Evolutionary conservation across 2,113 vertebrate genomes (phyloP), one percentile per base, ranked within the genome.

Genomic region (Turdus rufiventris): DNA sequence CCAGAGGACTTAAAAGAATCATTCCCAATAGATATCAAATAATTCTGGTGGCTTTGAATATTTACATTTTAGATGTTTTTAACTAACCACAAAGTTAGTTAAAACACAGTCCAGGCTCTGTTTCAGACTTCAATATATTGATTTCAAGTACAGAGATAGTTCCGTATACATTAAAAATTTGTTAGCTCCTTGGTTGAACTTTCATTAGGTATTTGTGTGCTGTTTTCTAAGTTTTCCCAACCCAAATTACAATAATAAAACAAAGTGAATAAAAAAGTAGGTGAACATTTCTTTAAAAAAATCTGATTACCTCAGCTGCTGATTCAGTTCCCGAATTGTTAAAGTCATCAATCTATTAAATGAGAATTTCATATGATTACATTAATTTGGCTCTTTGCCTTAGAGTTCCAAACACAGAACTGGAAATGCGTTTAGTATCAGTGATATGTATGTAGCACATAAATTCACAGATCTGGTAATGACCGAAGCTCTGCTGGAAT

Each of bases 291-390:
- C 96, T 97, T 97, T 95, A 97, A 97, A 97, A 96, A 98, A 97
- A 97, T 98, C 96, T 94, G 94, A 97, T 98, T 98, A 98, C 98
- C 98, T 98, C 98, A 93, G 97, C 93, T 95, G 97, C 95, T 96
- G 98, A 98, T 96, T 98, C 98, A 97, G 96, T 98, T 97, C 97
- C 98, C 97, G 97, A 95, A 98, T 97, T 98, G 98, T 97, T 97
- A 97, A 98, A 98, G 98, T 98, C 98, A 97, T 98, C 98, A 98
- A 98, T 98, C 98, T 98, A 98, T 97, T 98, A 97, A 98, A 98
- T 98, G 94, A 98, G 98, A 98, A 98, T 98, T 97, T 98, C 94
- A 98, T 87, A 98, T 73, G 92, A 97, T 98, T 98, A 98, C 79
- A 85, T 98, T 97, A 97, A 85, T 97, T 96, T 79, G 80, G 91